phyloP scores from a whole-genome alignment of 2,797 vertebrate species.

The Xiphophorus birchmanni region DNA sequence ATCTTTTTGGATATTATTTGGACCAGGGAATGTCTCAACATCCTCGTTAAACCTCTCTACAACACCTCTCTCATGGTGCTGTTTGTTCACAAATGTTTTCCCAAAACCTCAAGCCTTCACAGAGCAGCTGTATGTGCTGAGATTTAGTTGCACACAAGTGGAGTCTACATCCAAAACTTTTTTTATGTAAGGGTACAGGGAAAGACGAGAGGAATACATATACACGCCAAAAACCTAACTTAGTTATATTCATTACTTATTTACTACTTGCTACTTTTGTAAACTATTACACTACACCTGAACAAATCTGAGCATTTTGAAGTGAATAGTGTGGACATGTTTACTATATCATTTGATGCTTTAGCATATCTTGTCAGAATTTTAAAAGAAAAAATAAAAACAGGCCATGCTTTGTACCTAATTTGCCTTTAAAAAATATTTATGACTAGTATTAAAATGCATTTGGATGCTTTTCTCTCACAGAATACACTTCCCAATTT shows the following conservation, averaged over 20 bases:
- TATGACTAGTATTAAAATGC: not conserved
- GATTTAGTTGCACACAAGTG: not conserved
- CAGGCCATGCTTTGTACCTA: not conserved
- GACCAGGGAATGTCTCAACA: not conserved
- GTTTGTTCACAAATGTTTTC: not conserved
- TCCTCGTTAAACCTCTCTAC: not conserved
- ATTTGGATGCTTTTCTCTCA: not conserved
- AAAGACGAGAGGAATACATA: not conserved
- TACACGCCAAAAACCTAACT: not conserved
- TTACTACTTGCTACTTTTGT: not conserved
- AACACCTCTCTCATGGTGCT: not conserved
- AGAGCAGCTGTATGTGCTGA: not conserved
- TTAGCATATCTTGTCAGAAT: not conserved
- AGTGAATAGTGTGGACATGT: not conserved
- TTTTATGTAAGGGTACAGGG: not conserved
- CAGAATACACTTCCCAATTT: not conserved
- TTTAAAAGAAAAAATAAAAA: not conserved
- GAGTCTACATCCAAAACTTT: not conserved
- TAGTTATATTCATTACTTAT: too few species aligned
- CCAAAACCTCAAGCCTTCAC: not conserved
- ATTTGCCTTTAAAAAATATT: conserved; percentile 4
- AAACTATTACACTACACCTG: not conserved
- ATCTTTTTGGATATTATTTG: not conserved
- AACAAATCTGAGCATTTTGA: not conserved
- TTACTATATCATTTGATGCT: not conserved